Base-by-base conservation (phyloP, 2,797 vertebrate species). In the Fistularia commersonii region DNA sequence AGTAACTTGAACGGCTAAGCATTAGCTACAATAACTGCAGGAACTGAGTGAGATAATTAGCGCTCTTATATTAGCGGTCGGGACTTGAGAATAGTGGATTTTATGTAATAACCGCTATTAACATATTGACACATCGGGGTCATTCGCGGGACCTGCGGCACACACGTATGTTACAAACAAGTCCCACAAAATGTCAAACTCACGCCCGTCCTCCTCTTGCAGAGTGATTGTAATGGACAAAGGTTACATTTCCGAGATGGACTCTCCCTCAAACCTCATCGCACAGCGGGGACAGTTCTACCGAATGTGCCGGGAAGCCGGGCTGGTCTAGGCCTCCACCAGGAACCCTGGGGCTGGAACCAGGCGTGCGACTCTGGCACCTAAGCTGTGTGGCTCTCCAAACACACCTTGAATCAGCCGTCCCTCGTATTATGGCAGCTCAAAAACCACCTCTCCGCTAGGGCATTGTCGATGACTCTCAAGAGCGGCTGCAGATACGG, bases 151-250 rank as follows among this genome's bases (percentile, higher is more conserved):
- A 4, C 23, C 43, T 45, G 12, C 23, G 10, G 15, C 44, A 32
- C 10, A 32, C 6, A 10, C 7, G 6, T 6, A 5, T 41, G 11
- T 41, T 4, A 41, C 8, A 10, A 10, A 11, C 1, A 41, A 23
- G 23, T 23, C 6, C 7, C 9, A 6, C 1, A 8, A 36, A 36
- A 36, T 36, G 9, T 36, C 10, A 64, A 51, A 54, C 12, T 8
- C 0, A 0, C 46, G 35, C 2, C 10, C 23, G 4, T 23, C 23
- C 23, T 23, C 23, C 23, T 23, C 58, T 45, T 14, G 50, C 84
- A 99, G 96, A 83, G 92, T 98, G 60, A 91, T 97, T 45, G 95
- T 99, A 49, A 92, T 99, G 93, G 93, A 97, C 77, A 86, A 91
- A 23, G 95, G 96, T 8, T 79, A 50, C 63, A 87, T 97, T 70